Conservation (phyloP, 2,797 vertebrate species). For the Hydrolagus colliei region DNA sequence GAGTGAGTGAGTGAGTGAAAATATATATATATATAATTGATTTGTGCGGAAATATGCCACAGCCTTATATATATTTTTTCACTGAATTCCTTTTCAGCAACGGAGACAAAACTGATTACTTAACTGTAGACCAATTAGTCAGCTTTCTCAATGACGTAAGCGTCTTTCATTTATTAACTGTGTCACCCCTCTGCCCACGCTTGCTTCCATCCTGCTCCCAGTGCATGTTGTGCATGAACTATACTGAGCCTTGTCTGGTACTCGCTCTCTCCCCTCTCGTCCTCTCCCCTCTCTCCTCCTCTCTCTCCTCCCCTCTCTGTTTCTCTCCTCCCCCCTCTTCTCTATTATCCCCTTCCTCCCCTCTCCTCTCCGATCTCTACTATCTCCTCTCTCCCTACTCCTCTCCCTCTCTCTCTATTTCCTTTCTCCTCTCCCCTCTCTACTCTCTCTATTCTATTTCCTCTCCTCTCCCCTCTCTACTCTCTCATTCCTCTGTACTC, state of each 20-base stretch:
- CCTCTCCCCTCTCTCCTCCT: neutral
- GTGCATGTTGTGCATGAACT: conserved; percentile 54
- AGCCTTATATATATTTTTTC: conserved; percentile 62
- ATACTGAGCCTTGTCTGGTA: conserved; percentile 47
- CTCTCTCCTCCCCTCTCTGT: neutral
- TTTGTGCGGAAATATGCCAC: conserved; percentile 56
- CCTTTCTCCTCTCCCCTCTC: no score
- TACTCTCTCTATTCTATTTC: no score
- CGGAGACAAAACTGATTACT: conserved; percentile 99
- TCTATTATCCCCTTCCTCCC: no score
- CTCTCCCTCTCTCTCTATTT: no score
- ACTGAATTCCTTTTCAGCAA: conserved; percentile 99
- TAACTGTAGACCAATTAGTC: conserved; percentile 99
- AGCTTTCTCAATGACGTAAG: conserved; percentile 99
- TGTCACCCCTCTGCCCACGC: conserved; percentile 73
- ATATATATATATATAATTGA: conserved; percentile 51
- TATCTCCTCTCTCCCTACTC: no score
- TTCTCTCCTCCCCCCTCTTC: no score
- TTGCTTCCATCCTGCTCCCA: conserved; percentile 56
- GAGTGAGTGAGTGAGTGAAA: neutral
- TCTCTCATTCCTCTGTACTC: no score
- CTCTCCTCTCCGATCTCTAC: no score
- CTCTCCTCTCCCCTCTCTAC: no score
- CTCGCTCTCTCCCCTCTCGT: conserved; percentile 39
- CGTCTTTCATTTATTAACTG: conserved; percentile 98